Base-by-base conservation (phyloP, 2,113 vertebrate genomes). In the Promerops cafer region DNA sequence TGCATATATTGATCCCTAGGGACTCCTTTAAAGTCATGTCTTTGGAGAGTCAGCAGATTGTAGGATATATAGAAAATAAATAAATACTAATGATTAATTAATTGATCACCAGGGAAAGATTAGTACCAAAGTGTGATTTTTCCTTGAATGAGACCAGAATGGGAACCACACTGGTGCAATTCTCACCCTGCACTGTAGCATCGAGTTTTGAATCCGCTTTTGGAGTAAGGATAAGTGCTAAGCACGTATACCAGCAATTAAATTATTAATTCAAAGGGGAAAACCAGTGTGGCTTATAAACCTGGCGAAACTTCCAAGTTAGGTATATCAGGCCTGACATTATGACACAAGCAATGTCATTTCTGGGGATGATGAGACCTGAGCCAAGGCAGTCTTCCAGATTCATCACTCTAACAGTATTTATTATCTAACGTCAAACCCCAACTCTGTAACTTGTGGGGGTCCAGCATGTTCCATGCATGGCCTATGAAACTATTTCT, bases 401-500 rank as follows among this genome's bases (percentile, higher is more conserved):
- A 74, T 45, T 89, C 39, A 68, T 79, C 92, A 82, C 1, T 1
- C 22, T 59, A 89, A 60, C 35, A 69, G 18, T 45, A 91, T 66
- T 84, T 89, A 78, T 83, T 82, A 59, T 16, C 35, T 70, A 3
- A 60, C 14, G 8, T 76, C 64, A 91, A 44, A 39, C 52, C 21
- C 35, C 59, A 83, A 12, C 52, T 70, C 68, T 21, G 11, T 59
- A 92, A 88, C 33, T 90, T 87, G 40, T 57, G 60, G 65, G 45
- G 53, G 53, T 76, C 75, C 53, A 60, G 37, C 22, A 52, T 64
- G 35, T 53, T 95, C 87, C 82, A 21, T 54, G 35, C 35, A 42
- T 50, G 82, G 52, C 71, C 65, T 64, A 13, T 60, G 53, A 61
- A 76, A 39, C 24, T 94, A 92, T 93, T 95, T 95, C 94, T 95